Conservation (phyloP, 2,113 vertebrate genomes). For the Grus americana region DNA sequence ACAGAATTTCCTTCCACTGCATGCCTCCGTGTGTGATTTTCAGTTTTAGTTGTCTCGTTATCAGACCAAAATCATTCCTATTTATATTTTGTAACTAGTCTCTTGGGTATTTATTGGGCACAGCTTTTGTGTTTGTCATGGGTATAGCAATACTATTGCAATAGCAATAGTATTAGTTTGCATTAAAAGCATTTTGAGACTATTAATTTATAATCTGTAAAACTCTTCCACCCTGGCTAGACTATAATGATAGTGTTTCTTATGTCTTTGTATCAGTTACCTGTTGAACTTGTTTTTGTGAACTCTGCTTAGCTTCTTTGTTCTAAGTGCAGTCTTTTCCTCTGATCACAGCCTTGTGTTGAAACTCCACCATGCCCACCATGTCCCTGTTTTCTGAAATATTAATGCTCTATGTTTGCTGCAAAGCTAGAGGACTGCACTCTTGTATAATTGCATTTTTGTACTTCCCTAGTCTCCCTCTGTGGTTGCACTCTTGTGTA, state of each 20-base stretch:
- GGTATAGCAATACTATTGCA: not conserved
- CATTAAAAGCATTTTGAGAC: not conserved
- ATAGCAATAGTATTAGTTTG: not conserved
- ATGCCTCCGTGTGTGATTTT: not conserved
- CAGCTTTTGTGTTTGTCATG: not conserved
- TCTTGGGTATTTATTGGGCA: not conserved
- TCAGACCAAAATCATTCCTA: not conserved
- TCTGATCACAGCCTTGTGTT: not conserved
- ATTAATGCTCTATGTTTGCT: constrained; percentile 9
- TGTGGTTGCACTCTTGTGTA: not conserved
- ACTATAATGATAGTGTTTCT: not conserved
- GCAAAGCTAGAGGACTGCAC: not conserved
- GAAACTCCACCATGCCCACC: not conserved
- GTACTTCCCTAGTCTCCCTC: not conserved
- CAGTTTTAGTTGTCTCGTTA: not conserved
- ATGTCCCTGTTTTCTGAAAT: not conserved
- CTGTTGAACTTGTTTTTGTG: constrained; percentile 16
- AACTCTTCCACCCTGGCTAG: not conserved
- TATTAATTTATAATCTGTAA: not conserved
- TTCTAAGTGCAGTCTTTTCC: not conserved
- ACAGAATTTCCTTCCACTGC: not conserved
- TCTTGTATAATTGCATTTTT: not conserved
- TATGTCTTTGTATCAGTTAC: constrained; percentile 29
- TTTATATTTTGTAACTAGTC: not conserved
- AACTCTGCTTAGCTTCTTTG: not conserved